phyloP scores from a whole-genome alignment of 2,888 invertebrate species.

The Melieria omissa region DNA sequence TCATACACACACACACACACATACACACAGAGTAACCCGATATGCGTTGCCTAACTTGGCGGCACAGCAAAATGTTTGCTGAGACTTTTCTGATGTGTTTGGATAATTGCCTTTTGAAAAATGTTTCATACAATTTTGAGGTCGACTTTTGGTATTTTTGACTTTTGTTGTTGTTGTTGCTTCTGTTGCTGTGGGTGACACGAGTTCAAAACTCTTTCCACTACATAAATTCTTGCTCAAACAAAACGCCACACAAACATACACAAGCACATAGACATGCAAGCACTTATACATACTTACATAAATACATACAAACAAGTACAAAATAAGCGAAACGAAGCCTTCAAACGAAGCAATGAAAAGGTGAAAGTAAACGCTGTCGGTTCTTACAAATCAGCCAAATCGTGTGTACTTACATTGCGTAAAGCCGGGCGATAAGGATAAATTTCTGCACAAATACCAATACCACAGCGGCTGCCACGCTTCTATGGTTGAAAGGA shows the following conservation, averaged over 20 bases:
- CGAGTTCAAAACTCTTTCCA: neutral
- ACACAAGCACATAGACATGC: neutral
- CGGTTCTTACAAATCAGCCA: too few species aligned
- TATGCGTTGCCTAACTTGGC: neutral
- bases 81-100: neutral
- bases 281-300: neutral
- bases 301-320: neutral
- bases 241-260: neutral
- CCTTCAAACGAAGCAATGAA: too few species aligned
- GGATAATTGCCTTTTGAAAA: too few species aligned
- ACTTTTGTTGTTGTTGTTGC: too few species aligned
- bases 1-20: neutral
- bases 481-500: too few species aligned
- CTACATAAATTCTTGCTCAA: too few species aligned
- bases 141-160: neutral
- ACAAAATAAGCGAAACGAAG: too few species aligned
- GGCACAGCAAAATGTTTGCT: neutral
- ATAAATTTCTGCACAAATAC: too few species aligned
- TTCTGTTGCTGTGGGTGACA: neutral
- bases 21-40: constrained; percentile 30
- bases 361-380: too few species aligned
- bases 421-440: too few species aligned
- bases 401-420: too few species aligned
- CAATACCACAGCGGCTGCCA: too few species aligned
- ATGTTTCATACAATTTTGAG: neutral